These are phyloP conservation scores for Neelides folsomi DNA, from an alignment of 2,888 invertebrate genomes.

Conservation along the genomic window DNA sequence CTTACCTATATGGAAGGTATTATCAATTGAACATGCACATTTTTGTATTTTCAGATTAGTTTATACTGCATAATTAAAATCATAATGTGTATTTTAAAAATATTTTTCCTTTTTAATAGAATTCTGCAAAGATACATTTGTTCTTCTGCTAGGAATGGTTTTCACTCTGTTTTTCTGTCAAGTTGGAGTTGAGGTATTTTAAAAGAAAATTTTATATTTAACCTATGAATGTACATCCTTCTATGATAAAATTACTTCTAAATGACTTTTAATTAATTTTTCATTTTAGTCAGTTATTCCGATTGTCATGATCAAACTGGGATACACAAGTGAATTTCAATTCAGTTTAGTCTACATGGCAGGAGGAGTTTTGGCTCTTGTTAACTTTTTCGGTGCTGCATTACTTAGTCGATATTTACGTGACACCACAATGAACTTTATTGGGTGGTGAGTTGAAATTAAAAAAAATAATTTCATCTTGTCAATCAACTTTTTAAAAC, in stretches of 20 bases:
- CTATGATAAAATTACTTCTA: no score
- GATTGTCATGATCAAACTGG: constrained; percentile 36
- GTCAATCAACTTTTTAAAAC: no score
- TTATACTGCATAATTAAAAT: background rate
- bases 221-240: no score
- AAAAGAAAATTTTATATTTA: background rate
- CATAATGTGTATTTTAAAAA: background rate
- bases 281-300: constrained; percentile 38
- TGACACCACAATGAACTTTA: constrained; percentile 36
- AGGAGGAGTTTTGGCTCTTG: constrained; percentile 37
- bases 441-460: constrained; percentile 35
- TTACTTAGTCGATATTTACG: constrained; percentile 35
- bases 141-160: constrained; percentile 37
- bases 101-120: constrained; percentile 33
- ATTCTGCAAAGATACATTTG: constrained; percentile 38
- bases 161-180: constrained; percentile 40
- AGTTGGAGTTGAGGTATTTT: constrained; percentile 38
- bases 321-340: constrained; percentile 38
- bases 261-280: background rate
- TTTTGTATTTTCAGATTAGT: constrained; percentile 1
- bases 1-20: constrained; percentile 14
- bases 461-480: no score
- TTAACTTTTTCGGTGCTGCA: constrained; percentile 36
- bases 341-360: constrained; percentile 39
- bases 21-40: background rate